These are phyloP conservation scores for Brachirus orientalis DNA, from an alignment of 2,113 vertebrate species.

Conservation along the genomic window DNA sequence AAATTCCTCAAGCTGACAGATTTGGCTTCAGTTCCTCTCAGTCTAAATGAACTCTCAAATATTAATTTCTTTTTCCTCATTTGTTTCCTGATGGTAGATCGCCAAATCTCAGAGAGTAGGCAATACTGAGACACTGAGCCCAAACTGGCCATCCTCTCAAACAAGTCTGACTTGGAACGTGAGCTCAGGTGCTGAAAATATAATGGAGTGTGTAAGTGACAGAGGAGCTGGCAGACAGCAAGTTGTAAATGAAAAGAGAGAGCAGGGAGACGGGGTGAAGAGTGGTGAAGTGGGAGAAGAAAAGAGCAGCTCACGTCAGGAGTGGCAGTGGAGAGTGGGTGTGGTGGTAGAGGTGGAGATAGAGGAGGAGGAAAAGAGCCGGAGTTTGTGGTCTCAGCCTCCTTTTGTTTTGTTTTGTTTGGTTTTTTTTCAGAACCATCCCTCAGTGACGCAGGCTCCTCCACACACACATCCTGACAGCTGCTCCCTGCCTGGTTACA, in stretches of 20 bases:
- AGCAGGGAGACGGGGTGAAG: slow-evolving; percentile 18
- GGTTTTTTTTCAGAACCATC: slow-evolving; percentile 77
- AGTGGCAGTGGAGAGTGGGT: slow-evolving; percentile 68
- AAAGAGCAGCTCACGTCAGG: slow-evolving; percentile 62
- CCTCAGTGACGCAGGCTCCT: slow-evolving; percentile 80
- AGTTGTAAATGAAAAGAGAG: slow-evolving; percentile 33
- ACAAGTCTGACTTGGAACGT: not conserved
- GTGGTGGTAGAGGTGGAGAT: slow-evolving; percentile 56
- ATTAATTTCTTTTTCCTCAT: not conserved
- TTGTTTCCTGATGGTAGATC: not conserved
- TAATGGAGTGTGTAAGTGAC: slow-evolving; percentile 11
- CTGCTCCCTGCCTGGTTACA: slow-evolving; percentile 81
- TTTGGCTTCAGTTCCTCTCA: no score
- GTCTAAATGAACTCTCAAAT: not conserved
- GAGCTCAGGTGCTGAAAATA: not conserved
- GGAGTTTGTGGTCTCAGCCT: slow-evolving; percentile 72
- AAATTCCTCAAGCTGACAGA: no score
- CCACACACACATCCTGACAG: slow-evolving; percentile 83
- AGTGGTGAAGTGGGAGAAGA: slow-evolving; percentile 52
- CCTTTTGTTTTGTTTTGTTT: no score
- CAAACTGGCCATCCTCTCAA: slow-evolving; percentile 1
- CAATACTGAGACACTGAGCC: not conserved
- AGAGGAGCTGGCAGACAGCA: slow-evolving; percentile 26
- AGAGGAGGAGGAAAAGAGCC: slow-evolving; percentile 65
- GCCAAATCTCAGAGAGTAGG: not conserved